Conservation (phyloP, 2,113 vertebrate genomes). For the Cettia cetti region DNA sequence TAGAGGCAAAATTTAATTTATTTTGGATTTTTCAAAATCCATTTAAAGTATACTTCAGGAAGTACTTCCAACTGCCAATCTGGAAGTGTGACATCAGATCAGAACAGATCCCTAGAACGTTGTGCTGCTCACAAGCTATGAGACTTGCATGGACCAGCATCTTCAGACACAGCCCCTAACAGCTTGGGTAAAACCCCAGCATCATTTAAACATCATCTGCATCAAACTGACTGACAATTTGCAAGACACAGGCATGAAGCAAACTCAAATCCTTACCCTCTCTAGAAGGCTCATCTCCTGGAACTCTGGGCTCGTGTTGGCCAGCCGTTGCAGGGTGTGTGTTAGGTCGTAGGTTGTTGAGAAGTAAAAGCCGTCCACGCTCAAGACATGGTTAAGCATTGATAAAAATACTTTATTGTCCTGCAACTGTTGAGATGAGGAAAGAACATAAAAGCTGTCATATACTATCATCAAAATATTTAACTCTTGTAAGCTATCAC, state of each 20-base stretch:
- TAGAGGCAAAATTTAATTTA: neutral
- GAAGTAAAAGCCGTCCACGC: slow-evolving; percentile 92
- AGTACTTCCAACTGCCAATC: neutral
- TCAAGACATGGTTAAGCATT: slow-evolving; percentile 91
- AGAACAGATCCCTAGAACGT: neutral
- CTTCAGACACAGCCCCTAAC: neutral
- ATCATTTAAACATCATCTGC: neutral
- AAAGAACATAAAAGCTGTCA: neutral
- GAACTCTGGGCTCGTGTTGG: slow-evolving; percentile 96
- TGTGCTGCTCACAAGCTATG: neutral
- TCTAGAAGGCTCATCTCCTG: slow-evolving; percentile 96
- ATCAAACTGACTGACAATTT: neutral
- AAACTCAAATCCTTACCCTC: slow-evolving; percentile 76
- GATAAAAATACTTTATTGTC: slow-evolving; percentile 92
- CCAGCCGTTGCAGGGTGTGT: slow-evolving; percentile 88
- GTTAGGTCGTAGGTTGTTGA: slow-evolving; percentile 91
- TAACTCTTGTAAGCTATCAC: neutral
- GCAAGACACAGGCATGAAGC: fast-evolving
- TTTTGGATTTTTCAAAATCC: neutral
- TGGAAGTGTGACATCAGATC: neutral
- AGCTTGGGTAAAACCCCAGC: neutral
- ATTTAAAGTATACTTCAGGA: neutral
- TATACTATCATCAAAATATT: neutral
- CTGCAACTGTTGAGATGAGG: slow-evolving; percentile 81
- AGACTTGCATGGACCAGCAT: neutral